Base-by-base conservation (phyloP, 2,888 invertebrate species). In the Sesia apiformis region DNA sequence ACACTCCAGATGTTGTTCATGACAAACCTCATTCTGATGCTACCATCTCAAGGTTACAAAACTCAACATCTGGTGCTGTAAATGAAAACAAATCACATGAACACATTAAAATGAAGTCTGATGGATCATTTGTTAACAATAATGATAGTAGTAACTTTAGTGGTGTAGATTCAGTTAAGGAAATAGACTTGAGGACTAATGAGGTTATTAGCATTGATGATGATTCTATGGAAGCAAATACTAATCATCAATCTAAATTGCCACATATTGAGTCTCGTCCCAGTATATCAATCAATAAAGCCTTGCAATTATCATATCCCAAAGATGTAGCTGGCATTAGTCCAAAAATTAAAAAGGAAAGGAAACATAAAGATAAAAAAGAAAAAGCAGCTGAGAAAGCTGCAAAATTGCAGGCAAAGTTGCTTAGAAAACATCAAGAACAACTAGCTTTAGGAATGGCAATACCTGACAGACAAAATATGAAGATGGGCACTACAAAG, bases 301-400 rank as follows among this genome's bases (percentile, higher is more conserved):
- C 86, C 57, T 68, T 86, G 63, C 88, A 87, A 79, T 66, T 76
- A 69, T 80, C 84, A 62, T 91, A 73, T 76, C 72, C 87, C 82
- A 88, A 88, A 86, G 84, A 84, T 74, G 67, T 74, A 91, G 67
- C 91, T 91, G 70, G 89, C 89, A 67, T 90, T 84, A 66, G 89
- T 91, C 70, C 84, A 79, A 91, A 91, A 76, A 84, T 85, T 64
- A 91, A 91, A 65, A 92, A 92, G 64, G 93, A 92, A 66, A 85
- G 79, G 67, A 90, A 90, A 78, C 87, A 88, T 60, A 90, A 81
- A 76, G 90, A 89, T 57, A 90, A 89, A 66, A 90, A 89, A 67
- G 85, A 87, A 67, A 90, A 90, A 71, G 52, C 59, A 4, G 58
- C 62, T 49, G 65, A 67, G 39, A 63, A 63, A 57, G 68, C 82